Conservation (phyloP, 2,888 invertebrate genomes). For the Tenthredo livida region DNA sequence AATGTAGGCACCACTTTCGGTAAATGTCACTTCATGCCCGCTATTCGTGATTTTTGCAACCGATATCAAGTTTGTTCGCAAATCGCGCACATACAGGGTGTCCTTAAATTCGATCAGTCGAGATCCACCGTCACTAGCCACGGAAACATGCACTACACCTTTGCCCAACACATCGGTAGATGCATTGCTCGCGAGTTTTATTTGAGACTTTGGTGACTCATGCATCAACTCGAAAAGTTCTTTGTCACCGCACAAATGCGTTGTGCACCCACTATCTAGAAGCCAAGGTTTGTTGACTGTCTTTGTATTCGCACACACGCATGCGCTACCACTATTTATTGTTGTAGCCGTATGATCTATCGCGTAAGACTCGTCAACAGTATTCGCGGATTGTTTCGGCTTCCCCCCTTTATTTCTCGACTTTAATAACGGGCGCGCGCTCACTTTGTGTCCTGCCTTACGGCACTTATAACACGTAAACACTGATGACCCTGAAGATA, state of each 20-base stretch:
- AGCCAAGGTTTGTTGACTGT: constrained; percentile 31
- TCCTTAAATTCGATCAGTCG: not conserved
- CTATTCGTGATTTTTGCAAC: constrained; percentile 60
- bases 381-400: no score
- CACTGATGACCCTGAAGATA: no score
- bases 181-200: constrained; percentile 1
- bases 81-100: constrained; percentile 58
- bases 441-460: no score
- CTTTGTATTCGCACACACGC: no score
- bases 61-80: constrained; percentile 60
- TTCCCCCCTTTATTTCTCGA: no score
- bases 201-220: not conserved
- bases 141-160: not conserved
- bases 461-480: no score
- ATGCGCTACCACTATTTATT: no score
- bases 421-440: no score
- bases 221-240: not conserved
- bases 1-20: constrained; percentile 53
- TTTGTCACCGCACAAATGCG: constrained; percentile 53
- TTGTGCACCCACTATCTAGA: constrained; percentile 54
- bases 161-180: not conserved
- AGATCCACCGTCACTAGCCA: not conserved
- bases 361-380: not conserved
- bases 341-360: not conserved
- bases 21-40: constrained; percentile 54